phyloP scores from a whole-genome alignment of 64 coral and sea anemone species.

The Cladopsammia gracilis region DNA sequence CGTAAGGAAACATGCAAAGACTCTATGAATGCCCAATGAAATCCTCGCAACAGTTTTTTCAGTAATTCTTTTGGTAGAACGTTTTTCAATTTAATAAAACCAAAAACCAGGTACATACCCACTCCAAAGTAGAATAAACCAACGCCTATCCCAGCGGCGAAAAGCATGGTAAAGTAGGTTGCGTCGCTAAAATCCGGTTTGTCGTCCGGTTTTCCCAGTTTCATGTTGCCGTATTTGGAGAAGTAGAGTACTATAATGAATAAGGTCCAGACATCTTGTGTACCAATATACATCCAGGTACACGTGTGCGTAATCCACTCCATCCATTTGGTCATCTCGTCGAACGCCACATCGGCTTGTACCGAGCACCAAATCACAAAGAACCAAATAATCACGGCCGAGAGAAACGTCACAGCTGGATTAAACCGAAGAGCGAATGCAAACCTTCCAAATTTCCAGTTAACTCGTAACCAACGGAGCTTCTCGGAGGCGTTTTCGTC shows the following conservation, averaged over 20 bases:
- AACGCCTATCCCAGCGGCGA: conserved; percentile 73
- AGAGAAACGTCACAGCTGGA: background rate
- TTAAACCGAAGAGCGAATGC: conserved; percentile 38
- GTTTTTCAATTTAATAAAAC: background rate
- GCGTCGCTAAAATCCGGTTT: conserved; percentile 74
- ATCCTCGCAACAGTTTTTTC: too few species aligned
- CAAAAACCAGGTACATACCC: conserved; percentile 7
- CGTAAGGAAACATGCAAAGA: too few species aligned
- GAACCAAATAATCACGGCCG: conserved; percentile 40
- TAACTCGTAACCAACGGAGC: conserved; percentile 15
- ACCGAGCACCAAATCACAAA: conserved; percentile 40
- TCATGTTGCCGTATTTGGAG: conserved; percentile 71
- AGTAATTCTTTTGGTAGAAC: too few species aligned
- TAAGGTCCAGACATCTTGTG: conserved; percentile 74
- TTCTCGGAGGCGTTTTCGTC: conserved; percentile 12
- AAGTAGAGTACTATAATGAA: conserved; percentile 61
- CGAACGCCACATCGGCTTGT: background rate
- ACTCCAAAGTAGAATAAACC: conserved; percentile 76
- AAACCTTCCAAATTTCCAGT: background rate
- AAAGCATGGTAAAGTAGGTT: conserved; percentile 81
- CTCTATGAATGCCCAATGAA: too few species aligned
- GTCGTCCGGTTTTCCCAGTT: conserved; percentile 71
- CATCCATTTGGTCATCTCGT: conserved; percentile 40
- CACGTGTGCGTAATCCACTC: conserved; percentile 63
- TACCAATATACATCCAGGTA: conserved; percentile 82